phyloP scores from a whole-genome alignment of 1,140 invertebrate species.

The Ylistrum balloti region DNA sequence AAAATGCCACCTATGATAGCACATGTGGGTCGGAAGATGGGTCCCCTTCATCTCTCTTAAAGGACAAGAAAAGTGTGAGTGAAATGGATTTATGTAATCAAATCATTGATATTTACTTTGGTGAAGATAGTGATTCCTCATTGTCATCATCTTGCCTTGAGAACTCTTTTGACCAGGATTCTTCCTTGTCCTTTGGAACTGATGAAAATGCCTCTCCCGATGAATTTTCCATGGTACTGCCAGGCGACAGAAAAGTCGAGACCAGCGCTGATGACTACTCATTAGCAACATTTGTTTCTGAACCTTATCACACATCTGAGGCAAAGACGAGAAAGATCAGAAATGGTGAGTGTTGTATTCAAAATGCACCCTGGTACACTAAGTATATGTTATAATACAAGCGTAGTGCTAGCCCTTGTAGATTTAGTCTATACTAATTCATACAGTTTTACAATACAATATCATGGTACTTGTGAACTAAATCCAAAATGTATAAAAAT shows the following conservation, averaged over 20 bases:
- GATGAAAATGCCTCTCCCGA: slow-evolving; percentile 41
- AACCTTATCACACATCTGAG: slow-evolving; percentile 51
- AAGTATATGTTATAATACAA: too few relatives aligned
- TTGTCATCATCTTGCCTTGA: slow-evolving; percentile 61
- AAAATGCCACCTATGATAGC: slow-evolving; percentile 57
- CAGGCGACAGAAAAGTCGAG: slow-evolving; percentile 43
- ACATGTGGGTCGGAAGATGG: slow-evolving; percentile 51
- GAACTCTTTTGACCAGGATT: slow-evolving; percentile 52
- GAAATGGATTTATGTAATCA: slow-evolving; percentile 58
- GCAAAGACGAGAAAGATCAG: slow-evolving; percentile 61
- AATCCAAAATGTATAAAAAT: too few relatives aligned
- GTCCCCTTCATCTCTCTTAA: slow-evolving; percentile 40
- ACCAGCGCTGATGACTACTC: slow-evolving; percentile 57
- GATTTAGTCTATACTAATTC: too few relatives aligned
- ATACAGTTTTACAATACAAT: too few relatives aligned
- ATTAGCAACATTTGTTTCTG: slow-evolving; percentile 56
- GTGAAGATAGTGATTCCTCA: slow-evolving; percentile 60
- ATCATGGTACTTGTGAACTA: too few relatives aligned
- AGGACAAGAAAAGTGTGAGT: slow-evolving; percentile 50
- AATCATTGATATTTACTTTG: slow-evolving; percentile 62
- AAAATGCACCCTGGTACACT: too few relatives aligned
- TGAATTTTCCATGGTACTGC: not conserved
- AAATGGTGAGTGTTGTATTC: slow-evolving; percentile 45
- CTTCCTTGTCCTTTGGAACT: slow-evolving; percentile 18
- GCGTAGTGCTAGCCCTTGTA: too few relatives aligned